A percentile compares a stretch with the other conserved stretches of the same genome.
Conservation (phyloP, 2,888 invertebrate species). For the Blastobasis lacticolella region DNA sequence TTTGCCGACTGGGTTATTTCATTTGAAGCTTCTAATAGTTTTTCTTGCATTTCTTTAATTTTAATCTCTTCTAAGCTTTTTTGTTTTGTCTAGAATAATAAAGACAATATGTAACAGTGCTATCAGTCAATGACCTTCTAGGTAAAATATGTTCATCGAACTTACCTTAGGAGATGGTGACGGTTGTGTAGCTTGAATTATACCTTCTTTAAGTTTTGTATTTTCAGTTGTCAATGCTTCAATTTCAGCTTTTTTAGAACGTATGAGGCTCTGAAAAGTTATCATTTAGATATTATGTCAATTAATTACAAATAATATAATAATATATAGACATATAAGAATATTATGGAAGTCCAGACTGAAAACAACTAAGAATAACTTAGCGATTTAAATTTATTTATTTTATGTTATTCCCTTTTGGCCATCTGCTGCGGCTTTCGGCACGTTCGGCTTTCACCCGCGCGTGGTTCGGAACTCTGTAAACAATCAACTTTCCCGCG, state of each 20-base stretch:
- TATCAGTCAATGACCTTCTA: background rate
- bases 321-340: too few species aligned
- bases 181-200: constrained; percentile 31
- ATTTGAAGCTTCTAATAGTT: constrained; percentile 81
- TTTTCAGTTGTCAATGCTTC: constrained; percentile 76
- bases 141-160: background rate
- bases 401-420: too few species aligned
- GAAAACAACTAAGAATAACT: too few species aligned
- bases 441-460: too few species aligned
- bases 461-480: too few species aligned
- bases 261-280: constrained; percentile 73
- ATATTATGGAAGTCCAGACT: too few species aligned
- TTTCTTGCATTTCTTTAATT: constrained; percentile 81
- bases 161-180: constrained; percentile 29
- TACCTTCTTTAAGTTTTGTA: constrained; percentile 55
- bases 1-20: constrained; percentile 84
- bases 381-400: too few species aligned
- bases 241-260: constrained; percentile 82
- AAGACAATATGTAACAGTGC: background rate
- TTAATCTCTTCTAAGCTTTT: constrained; percentile 77
- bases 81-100: constrained; percentile 18
- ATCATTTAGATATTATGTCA: too few species aligned
- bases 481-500: too few species aligned
- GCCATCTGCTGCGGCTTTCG: too few species aligned
- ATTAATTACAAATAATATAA: too few species aligned